phyloP scores from a whole-genome alignment of 2,113 vertebrate genomes.

The Pleuronectes platessa region DNA sequence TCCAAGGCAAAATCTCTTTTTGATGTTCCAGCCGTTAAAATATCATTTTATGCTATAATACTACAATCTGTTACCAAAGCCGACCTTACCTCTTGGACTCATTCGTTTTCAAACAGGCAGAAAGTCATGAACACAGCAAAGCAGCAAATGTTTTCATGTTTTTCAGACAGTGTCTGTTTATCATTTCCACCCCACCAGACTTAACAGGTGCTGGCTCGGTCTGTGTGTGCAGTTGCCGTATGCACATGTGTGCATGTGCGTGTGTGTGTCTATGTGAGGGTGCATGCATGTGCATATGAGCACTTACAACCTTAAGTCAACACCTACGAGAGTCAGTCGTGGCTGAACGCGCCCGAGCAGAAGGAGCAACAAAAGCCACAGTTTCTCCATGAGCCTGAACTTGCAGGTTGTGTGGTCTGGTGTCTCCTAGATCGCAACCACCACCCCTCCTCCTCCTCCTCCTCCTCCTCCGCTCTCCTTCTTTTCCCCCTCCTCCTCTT shows the following conservation, averaged over 20 bases:
- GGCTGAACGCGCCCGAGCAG: conserved; percentile 65
- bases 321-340: conserved; percentile 61
- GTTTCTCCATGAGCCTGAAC: conserved; percentile 69
- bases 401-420: conserved; percentile 80
- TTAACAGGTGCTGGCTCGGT: conserved; percentile 36
- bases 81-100: neutral
- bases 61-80: neutral
- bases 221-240: conserved; percentile 24
- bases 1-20: too few relatives aligned
- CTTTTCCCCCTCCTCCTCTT: neutral
- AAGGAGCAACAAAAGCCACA: conserved; percentile 68
- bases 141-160: conserved; percentile 9
- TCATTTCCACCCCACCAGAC: conserved; percentile 19
- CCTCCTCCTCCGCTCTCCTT: neutral
- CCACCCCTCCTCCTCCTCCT: conserved; percentile 11
- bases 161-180: conserved; percentile 26
- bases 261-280: conserved; percentile 17
- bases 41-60: neutral
- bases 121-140: conserved; percentile 11
- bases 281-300: conserved; percentile 30
- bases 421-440: conserved; percentile 62
- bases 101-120: neutral
- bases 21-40: too few relatives aligned
- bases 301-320: conserved; percentile 73
- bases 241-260: neutral